phyloP scores from a whole-genome alignment of 2,888 invertebrate species.

The Atrina japonica region DNA sequence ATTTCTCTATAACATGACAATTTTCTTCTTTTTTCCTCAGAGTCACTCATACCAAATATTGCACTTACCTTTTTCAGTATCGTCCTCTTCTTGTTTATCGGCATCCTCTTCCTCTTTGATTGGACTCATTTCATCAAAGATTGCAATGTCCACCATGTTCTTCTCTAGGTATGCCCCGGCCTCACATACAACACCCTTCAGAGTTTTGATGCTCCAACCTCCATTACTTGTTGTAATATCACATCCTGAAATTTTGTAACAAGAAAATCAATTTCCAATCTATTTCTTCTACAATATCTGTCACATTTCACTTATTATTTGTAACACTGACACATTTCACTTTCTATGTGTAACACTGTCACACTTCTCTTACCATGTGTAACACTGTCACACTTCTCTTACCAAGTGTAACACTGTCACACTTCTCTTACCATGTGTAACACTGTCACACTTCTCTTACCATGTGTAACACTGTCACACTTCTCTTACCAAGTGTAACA shows the following conservation, averaged over 20 bases:
- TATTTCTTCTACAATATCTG: not conserved
- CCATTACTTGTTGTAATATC: conserved; percentile 67
- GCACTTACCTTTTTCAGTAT: conserved; percentile 24
- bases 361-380: too few relatives aligned
- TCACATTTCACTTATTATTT: not conserved
- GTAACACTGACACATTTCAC: not conserved
- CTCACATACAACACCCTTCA: conserved; percentile 72
- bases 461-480: too few relatives aligned
- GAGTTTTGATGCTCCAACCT: conserved; percentile 76
- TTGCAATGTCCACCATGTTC: conserved; percentile 17
- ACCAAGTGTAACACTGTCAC: too few relatives aligned
- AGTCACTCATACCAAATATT: not conserved
- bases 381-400: too few relatives aligned
- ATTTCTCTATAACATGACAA: not conserved
- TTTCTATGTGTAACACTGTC: too few relatives aligned
- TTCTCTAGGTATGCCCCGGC: conserved; percentile 73
- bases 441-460: too few relatives aligned
- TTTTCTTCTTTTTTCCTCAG: not conserved
- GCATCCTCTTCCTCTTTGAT: conserved; percentile 30
- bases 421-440: too few relatives aligned
- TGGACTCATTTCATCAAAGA: conserved; percentile 19
- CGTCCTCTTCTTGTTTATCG: conserved; percentile 37
- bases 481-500: too few relatives aligned
- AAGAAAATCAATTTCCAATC: not conserved
- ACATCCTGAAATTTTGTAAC: conserved; percentile 55